Evolutionary conservation across 2,797 vertebrate genomes (phyloP).

Genomic region (Sebastes matsubarae): DNA sequence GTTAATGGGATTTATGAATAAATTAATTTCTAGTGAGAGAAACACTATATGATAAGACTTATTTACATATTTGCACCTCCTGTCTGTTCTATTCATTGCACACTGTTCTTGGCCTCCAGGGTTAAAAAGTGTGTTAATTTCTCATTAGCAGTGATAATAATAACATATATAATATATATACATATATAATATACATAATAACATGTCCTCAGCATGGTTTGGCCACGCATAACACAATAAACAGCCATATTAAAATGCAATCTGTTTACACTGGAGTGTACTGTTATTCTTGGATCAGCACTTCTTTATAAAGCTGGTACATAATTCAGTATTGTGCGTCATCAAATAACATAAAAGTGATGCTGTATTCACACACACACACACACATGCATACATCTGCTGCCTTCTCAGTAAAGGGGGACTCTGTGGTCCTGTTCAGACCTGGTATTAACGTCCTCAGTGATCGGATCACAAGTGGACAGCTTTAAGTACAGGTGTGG

Average conservation of each 20-base stretch:
- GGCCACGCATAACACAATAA: background rate
- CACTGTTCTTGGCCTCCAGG: background rate
- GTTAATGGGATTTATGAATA: background rate
- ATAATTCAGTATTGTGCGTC: slow-evolving; percentile 15
- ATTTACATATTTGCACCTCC: background rate
- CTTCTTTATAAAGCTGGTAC: slow-evolving; percentile 1
- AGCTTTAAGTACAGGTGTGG: too few species aligned
- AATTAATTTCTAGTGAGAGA: background rate
- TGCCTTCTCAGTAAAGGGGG: background rate
- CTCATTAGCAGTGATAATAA: slow-evolving; percentile 2
- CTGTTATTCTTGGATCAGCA: slow-evolving; percentile 18
- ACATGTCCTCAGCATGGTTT: background rate
- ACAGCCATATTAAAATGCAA: background rate
- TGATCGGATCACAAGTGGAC: too few species aligned
- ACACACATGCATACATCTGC: background rate
- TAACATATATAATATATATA: background rate
- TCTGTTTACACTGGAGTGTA: background rate
- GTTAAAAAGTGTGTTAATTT: background rate
- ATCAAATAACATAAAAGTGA: background rate
- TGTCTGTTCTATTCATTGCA: background rate
- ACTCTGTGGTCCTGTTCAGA: background rate
- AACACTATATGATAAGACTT: background rate
- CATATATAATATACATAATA: too few species aligned
- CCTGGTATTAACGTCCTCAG: too few species aligned
- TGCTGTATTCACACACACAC: background rate